A percentile compares a stretch with the other conserved stretches of the same genome.
phyloP scores from a whole-genome alignment of 2,113 vertebrate genomes.

The Micronycteris hirsuta region DNA sequence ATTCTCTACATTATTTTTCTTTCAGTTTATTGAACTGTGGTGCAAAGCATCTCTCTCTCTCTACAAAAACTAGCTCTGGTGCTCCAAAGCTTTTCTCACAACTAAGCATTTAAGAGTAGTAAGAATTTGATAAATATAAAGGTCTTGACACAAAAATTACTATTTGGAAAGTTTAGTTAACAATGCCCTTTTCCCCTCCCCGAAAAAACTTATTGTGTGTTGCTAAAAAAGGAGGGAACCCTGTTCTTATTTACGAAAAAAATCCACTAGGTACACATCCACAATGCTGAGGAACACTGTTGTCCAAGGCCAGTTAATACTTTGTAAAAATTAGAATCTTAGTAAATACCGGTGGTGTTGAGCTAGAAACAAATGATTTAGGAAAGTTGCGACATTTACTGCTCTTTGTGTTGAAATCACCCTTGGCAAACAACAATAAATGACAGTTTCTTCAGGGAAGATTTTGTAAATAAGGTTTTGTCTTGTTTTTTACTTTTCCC shows the following conservation, averaged over 20 bases:
- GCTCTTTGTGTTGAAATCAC: not conserved
- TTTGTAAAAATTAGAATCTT: not conserved
- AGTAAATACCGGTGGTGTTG: not conserved
- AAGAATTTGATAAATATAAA: not conserved
- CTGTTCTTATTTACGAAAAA: not conserved
- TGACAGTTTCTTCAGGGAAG: not conserved
- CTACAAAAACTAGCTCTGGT: not conserved
- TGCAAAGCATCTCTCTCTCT: not conserved
- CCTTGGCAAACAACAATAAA: not conserved
- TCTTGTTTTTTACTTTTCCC: not conserved
- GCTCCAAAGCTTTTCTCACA: not conserved
- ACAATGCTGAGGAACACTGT: not conserved
- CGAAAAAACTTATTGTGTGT: not conserved
- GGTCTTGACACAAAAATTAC: not conserved
- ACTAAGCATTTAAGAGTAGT: not conserved
- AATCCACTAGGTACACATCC: not conserved
- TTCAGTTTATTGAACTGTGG: not conserved
- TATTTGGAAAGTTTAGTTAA: not conserved
- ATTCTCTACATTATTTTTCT: not conserved
- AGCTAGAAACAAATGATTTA: not conserved
- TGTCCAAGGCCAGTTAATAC: not conserved
- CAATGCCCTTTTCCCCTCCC: rapidly evolving
- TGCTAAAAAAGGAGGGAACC: not conserved
- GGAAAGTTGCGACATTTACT: not conserved
- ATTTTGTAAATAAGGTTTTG: not conserved